Evolutionary conservation across 2,888 invertebrate genomes (phyloP).

Genomic region (Pollenia griseotomentosa): DNA sequence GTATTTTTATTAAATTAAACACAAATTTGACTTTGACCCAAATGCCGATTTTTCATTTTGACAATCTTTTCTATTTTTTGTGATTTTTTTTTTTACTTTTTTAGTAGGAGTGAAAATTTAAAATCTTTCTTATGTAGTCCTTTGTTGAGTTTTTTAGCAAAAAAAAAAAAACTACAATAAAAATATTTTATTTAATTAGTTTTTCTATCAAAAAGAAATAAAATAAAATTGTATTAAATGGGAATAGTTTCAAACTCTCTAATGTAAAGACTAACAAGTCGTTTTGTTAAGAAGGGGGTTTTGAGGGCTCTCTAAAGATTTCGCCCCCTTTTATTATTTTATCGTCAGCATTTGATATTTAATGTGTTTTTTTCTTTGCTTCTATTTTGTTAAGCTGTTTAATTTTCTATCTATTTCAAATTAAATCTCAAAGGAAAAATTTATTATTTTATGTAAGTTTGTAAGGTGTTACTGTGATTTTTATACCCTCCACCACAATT

Average conservation of each 20-base stretch:
- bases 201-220: conserved; percentile 36
- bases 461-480: conserved; percentile 20
- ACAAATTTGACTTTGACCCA: conserved; percentile 72
- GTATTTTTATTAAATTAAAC: conserved; percentile 65
- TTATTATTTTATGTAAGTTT: conserved; percentile 3
- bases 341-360: conserved; percentile 49
- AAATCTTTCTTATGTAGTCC: conserved; percentile 43
- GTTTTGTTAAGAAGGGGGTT: background rate
- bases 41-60: conserved; percentile 32
- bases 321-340: conserved; percentile 12
- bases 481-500: too few relatives aligned
- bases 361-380: background rate
- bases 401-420: conserved; percentile 15
- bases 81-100: background rate
- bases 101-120: conserved; percentile 36
- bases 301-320: background rate
- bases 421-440: conserved; percentile 28
- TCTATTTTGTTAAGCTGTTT: conserved; percentile 13
- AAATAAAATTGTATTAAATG: conserved; percentile 13
- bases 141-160: conserved; percentile 16
- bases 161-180: conserved; percentile 26
- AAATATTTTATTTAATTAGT: conserved; percentile 63
- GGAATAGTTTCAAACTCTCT: conserved; percentile 7
- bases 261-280: background rate
- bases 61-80: conserved; percentile 19